phyloP scores from a whole-genome alignment of 37 sponge, comb jelly and placozoan genomes.

The Petrosia ficiformis region DNA sequence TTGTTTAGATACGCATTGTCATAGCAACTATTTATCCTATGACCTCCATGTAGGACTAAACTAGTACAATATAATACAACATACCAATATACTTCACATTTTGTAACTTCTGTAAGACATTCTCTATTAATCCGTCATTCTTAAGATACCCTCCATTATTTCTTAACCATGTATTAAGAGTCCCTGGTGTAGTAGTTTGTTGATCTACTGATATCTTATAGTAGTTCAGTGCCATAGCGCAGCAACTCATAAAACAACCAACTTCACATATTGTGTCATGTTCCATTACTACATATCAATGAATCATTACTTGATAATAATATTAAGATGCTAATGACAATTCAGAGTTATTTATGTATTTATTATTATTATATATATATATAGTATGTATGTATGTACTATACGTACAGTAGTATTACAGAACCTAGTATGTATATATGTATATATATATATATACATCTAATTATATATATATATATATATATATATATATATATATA shows the following conservation, averaged over 20 bases:
- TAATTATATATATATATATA: too few species aligned
- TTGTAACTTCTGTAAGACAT: neutral
- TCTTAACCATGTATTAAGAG: constrained; percentile 29
- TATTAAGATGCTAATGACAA: too few species aligned
- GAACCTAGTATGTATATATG: neutral
- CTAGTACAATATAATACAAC: too few species aligned
- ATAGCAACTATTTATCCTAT: too few species aligned
- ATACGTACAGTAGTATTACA: too few species aligned
- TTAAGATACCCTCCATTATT: constrained; percentile 19
- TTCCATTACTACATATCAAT: neutral
- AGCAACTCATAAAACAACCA: constrained; percentile 28
- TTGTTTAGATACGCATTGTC: too few species aligned
- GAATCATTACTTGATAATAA: neutral
- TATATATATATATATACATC: neutral
- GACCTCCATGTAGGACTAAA: too few species aligned
- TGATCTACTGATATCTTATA: constrained; percentile 12
- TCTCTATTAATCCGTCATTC: neutral
- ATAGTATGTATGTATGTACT: too few species aligned
- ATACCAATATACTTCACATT: neutral
- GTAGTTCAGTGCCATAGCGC: constrained; percentile 28
- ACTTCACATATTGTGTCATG: constrained; percentile 5
- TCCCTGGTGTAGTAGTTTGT: constrained; percentile 9
- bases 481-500: too few species aligned
- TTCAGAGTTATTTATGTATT: too few species aligned
- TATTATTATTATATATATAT: too few species aligned